These are phyloP conservation scores for Sebastes iracundus DNA, from an alignment of 2,797 vertebrate species.

Conservation along the genomic window DNA sequence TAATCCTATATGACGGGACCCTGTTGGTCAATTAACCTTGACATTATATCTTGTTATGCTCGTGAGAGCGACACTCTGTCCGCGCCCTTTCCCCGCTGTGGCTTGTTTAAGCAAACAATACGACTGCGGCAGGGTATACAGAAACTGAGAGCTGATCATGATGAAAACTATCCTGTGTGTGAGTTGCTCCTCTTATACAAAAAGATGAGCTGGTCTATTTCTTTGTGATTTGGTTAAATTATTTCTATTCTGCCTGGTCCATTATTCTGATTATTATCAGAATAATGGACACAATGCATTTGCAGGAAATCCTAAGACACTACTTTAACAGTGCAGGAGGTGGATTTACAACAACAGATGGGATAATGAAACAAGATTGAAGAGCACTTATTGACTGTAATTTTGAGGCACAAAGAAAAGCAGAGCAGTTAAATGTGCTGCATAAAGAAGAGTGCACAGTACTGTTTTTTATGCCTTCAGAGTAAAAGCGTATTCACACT, in stretches of 20 bases:
- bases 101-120: constrained; percentile 47
- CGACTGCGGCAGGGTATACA: background rate
- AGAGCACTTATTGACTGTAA: background rate
- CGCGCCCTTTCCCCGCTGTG: constrained; percentile 41
- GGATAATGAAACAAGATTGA: background rate
- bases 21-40: constrained; percentile 84
- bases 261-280: background rate
- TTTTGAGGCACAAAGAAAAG: background rate
- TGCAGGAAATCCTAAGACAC: background rate
- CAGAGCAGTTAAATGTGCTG: background rate
- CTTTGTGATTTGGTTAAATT: constrained; percentile 7
- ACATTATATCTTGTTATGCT: constrained; percentile 77
- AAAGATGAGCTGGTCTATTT: background rate
- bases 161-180: background rate
- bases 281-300: background rate
- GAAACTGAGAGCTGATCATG: background rate
- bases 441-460: background rate
- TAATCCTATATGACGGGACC: constrained; percentile 78
- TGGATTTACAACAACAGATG: constrained; percentile 2
- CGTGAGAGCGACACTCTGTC: constrained; percentile 50
- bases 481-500: background rate
- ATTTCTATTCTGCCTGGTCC: background rate
- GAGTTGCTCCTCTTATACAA: background rate
- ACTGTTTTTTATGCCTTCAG: background rate
- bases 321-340: background rate